These are phyloP conservation scores for Dicaeum eximium DNA, from an alignment of 2,113 vertebrate species.

Conservation along the genomic window DNA sequence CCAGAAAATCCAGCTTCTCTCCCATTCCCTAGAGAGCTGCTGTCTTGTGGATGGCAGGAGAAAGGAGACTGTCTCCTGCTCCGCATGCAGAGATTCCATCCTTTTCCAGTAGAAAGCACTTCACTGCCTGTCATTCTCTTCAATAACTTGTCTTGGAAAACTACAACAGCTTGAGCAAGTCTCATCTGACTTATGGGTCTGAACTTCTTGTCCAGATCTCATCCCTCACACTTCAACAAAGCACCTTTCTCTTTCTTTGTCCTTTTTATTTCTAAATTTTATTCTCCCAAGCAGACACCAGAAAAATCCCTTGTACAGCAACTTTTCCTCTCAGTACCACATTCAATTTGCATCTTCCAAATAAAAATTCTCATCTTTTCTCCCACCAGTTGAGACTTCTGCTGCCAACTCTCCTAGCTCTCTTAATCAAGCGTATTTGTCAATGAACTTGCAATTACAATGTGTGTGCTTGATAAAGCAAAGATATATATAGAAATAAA, in stretches of 20 bases:
- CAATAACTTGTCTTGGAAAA: neutral
- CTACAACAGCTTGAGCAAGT: neutral
- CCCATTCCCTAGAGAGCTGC: neutral
- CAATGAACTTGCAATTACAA: neutral
- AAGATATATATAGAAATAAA: neutral
- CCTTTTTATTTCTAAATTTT: neutral
- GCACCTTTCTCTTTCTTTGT: neutral
- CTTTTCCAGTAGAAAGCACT: neutral
- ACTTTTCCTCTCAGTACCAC: neutral
- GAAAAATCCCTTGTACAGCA: neutral
- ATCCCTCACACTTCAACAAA: neutral
- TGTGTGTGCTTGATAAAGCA: neutral
- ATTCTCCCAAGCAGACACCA: neutral
- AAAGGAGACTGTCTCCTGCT: neutral
- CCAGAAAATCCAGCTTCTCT: neutral
- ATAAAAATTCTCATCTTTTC: neutral
- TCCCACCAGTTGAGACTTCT: neutral
- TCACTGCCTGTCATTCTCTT: neutral
- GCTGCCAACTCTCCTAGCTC: neutral
- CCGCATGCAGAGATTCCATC: accelerated
- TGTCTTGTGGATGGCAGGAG: neutral
- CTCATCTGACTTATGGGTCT: neutral
- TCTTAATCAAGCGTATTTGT: neutral
- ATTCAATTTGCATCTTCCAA: neutral
- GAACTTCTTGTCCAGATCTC: neutral